phyloP scores from a whole-genome alignment of 2,113 vertebrate species.

The Tylochromis polylepis region DNA sequence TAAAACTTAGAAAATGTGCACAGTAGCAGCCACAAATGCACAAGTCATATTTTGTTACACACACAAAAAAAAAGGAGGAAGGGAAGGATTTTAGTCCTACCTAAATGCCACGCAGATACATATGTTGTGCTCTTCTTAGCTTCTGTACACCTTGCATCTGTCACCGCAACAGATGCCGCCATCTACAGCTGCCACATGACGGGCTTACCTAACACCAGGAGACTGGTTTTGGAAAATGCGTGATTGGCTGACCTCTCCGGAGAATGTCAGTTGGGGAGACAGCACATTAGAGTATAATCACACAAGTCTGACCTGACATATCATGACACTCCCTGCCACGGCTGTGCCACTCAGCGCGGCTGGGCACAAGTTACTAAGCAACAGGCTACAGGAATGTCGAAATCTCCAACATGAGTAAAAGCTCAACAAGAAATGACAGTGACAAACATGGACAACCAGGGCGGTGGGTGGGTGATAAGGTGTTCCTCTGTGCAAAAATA shows the following conservation, averaged over 20 bases:
- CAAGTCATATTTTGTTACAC: neutral
- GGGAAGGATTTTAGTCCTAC: neutral
- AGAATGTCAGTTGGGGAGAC: constrained; percentile 47
- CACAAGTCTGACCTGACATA: constrained; percentile 67
- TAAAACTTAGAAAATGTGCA: neutral
- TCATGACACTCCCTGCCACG: constrained; percentile 48
- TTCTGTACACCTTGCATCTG: neutral
- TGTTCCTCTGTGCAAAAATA: constrained; percentile 9
- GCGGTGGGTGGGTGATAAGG: constrained; percentile 26
- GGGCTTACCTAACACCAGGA: constrained; percentile 4
- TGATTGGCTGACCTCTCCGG: constrained; percentile 27
- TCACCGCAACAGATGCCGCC: neutral
- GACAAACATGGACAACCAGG: constrained; percentile 44
- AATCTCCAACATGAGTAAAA: constrained; percentile 6
- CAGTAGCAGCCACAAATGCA: neutral
- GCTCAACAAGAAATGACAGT: constrained; percentile 33
- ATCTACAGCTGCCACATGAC: constrained; percentile 6
- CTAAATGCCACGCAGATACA: neutral
- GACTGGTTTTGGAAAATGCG: constrained; percentile 5
- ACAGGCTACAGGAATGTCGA: constrained; percentile 44
- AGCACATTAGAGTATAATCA: constrained; percentile 61
- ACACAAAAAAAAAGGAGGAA: neutral
- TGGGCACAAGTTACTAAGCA: constrained; percentile 64
- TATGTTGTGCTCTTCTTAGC: neutral
- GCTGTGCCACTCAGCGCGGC: constrained; percentile 41